Conservation (phyloP, 2,888 invertebrate species). For the Noctua comes region DNA sequence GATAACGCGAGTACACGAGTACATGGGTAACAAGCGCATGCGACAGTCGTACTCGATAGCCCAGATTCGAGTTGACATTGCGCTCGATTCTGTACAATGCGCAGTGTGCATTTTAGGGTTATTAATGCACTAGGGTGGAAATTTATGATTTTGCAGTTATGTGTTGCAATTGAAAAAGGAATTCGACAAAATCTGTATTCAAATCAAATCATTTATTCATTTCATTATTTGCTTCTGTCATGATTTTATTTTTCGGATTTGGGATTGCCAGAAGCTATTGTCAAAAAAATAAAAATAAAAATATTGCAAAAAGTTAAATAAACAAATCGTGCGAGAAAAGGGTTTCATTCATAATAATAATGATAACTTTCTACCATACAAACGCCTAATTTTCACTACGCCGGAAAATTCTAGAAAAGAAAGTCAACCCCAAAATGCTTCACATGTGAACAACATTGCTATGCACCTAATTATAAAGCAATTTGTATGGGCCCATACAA, state of each 20-base stretch:
- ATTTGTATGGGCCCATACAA: slow-evolving; percentile 66
- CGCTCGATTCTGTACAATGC: slow-evolving; percentile 61
- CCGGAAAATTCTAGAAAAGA: slow-evolving; percentile 44
- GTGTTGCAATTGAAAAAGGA: slow-evolving; percentile 15
- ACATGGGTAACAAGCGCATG: slow-evolving; percentile 52
- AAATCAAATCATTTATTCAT: background rate
- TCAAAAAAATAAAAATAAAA: background rate
- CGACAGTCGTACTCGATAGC: slow-evolving; percentile 73
- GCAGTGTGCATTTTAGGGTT: slow-evolving; percentile 28
- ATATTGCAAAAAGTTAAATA: background rate
- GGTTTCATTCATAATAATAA: background rate
- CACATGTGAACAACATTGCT: slow-evolving; percentile 27
- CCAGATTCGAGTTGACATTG: slow-evolving; percentile 82
- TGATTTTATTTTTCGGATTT: background rate
- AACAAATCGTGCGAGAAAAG: background rate
- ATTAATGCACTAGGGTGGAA: background rate
- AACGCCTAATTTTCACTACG: background rate
- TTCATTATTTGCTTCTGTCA: slow-evolving; percentile 9
- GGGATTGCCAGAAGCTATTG: background rate
- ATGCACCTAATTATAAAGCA: slow-evolving; percentile 62
- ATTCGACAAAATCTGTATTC: background rate
- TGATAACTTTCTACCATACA: slow-evolving; percentile 9
- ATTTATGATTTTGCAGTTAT: slow-evolving; percentile 3
- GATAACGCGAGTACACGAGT: slow-evolving; percentile 61
- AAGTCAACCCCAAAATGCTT: slow-evolving; percentile 32